A percentile compares a stretch with the other conserved stretches of the same genome.
Conservation (phyloP, 2,888 invertebrate species). For the Diogma glabrata region DNA sequence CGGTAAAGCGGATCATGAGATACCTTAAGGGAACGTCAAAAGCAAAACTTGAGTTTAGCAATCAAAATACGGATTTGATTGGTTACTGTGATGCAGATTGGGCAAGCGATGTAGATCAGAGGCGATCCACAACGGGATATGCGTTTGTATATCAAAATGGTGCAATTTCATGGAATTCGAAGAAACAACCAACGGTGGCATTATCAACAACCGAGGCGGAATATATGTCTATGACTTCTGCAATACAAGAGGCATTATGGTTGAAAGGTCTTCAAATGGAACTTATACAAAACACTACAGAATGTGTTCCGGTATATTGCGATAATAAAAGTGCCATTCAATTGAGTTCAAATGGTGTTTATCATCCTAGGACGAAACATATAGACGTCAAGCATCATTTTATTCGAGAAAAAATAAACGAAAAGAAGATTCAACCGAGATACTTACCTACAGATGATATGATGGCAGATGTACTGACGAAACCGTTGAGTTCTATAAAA, state of each 20-base stretch:
- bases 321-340: slow-evolving; percentile 7
- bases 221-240: slow-evolving; percentile 10
- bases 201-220: neutral
- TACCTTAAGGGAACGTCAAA: slow-evolving; percentile 2
- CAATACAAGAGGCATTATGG: slow-evolving; percentile 15
- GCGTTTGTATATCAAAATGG: too few relatives aligned
- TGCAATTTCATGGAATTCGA: too few relatives aligned
- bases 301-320: too few relatives aligned
- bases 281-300: neutral
- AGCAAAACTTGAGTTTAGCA: neutral
- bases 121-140: too few relatives aligned
- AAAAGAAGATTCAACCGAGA: too few relatives aligned
- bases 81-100: too few relatives aligned
- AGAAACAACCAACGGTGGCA: neutral
- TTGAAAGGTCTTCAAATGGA: slow-evolving; percentile 12
- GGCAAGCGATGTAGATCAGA: too few relatives aligned
- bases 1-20: too few relatives aligned
- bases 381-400: slow-evolving; percentile 2
- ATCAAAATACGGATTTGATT: too few relatives aligned
- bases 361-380: slow-evolving; percentile 5
- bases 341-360: neutral
- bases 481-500: too few relatives aligned
- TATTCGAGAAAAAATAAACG: neutral
- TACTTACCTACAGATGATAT: too few relatives aligned
- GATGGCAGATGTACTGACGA: too few relatives aligned